Percentiles rank a stretch among this genome's conserved stretches.
These are phyloP conservation scores for Akabosia matsudoensis DNA, from an alignment of 1,140 invertebrate genomes.

Conservation along the genomic window DNA sequence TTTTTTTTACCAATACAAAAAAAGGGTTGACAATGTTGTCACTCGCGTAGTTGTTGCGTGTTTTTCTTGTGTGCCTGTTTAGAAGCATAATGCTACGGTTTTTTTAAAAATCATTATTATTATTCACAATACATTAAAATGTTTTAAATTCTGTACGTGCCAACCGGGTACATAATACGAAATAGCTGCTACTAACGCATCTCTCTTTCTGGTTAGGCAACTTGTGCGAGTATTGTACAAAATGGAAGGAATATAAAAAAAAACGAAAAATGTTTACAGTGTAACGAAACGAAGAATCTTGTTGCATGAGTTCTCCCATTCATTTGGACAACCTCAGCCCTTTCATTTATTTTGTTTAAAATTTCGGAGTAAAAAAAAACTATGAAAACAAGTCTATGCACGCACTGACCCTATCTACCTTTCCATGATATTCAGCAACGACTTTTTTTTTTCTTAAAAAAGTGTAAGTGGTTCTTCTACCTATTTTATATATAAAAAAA, in stretches of 20 bases:
- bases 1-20: not conserved
- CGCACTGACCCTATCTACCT: not conserved
- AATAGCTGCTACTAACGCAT: not conserved
- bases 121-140: constrained; percentile 9
- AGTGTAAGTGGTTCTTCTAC: no score
- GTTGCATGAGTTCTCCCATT: not conserved
- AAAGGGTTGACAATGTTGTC: constrained; percentile 45
- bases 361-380: not conserved
- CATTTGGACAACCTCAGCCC: not conserved
- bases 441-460: no score
- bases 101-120: not conserved
- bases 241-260: not conserved
- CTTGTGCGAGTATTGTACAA: not conserved
- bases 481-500: no score
- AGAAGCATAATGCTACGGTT: not conserved
- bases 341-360: constrained; percentile 26
- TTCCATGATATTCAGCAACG: not conserved
- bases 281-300: constrained; percentile 4
- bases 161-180: not conserved
- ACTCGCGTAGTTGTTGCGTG: not conserved
- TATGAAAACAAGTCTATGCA: not conserved
- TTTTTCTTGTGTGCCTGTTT: not conserved
- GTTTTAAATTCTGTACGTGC: constrained; percentile 1
- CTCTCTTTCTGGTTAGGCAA: no score
- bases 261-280: not conserved